A percentile compares a stretch with the other conserved stretches of the same genome.
These are phyloP conservation scores for Macquaria ambigua DNA, from an alignment of 2,113 vertebrate genomes.

Conservation along the genomic window DNA sequence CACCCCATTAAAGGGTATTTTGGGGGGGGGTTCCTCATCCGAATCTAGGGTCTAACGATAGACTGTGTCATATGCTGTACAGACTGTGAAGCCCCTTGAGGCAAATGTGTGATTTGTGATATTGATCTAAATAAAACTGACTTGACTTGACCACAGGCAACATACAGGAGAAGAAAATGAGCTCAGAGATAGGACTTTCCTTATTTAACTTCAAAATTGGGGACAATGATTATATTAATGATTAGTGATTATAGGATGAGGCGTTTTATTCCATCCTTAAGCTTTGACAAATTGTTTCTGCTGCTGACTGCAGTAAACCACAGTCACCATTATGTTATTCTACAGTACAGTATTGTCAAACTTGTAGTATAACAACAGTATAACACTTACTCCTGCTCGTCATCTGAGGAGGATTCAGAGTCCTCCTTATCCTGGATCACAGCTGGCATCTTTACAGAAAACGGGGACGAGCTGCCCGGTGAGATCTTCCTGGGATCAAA, in stretches of 20 bases:
- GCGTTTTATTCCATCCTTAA: neutral
- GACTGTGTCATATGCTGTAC: neutral
- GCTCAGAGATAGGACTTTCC: neutral
- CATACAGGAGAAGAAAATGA: neutral
- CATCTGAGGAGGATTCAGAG: conserved; percentile 86
- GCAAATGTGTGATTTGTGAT: neutral
- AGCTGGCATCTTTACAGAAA: conserved; percentile 87
- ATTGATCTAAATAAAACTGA: neutral
- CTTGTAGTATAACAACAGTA: neutral
- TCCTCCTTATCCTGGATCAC: conserved; percentile 88
- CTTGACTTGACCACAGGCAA: neutral
- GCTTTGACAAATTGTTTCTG: neutral
- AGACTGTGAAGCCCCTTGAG: neutral
- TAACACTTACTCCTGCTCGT: conserved; percentile 85
- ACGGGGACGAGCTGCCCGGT: conserved; percentile 32
- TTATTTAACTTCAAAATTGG: neutral
- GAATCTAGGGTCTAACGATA: neutral
- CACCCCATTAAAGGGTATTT: neutral
- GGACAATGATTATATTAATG: neutral
- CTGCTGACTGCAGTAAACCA: neutral
- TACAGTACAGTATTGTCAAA: conserved; percentile 1
- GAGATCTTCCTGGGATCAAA: conserved; percentile 61
- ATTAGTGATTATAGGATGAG: neutral
- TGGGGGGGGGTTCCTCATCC: neutral
- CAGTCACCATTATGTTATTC: neutral